Conservation (phyloP, 2,888 invertebrate genomes). For the Napeogenes inachia region DNA sequence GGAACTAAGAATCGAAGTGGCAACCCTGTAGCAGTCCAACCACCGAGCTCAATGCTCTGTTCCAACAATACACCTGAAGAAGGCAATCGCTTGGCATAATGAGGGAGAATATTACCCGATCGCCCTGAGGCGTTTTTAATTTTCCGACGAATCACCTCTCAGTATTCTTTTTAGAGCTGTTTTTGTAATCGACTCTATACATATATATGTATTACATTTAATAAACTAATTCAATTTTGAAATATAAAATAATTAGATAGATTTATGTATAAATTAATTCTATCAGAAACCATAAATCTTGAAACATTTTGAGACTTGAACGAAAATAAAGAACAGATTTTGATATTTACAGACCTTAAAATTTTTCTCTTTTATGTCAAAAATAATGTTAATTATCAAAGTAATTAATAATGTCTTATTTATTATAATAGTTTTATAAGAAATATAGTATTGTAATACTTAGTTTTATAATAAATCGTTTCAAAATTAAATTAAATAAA, state of each 20-base stretch:
- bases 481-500: too few relatives aligned
- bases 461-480: too few relatives aligned
- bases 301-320: too few relatives aligned
- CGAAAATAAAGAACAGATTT: too few relatives aligned
- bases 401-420: too few relatives aligned
- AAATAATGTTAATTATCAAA: too few relatives aligned
- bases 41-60: conserved; percentile 11
- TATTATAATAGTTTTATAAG: too few relatives aligned
- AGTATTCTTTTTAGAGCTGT: conserved; percentile 42
- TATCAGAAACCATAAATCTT: too few relatives aligned
- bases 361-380: too few relatives aligned
- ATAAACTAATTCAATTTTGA: neutral
- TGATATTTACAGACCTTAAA: too few relatives aligned
- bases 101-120: conserved; percentile 68
- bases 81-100: conserved; percentile 60
- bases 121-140: conserved; percentile 74
- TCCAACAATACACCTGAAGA: conserved; percentile 55
- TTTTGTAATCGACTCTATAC: conserved; percentile 33
- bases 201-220: neutral
- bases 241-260: neutral
- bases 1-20: conserved; percentile 1
- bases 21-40: neutral
- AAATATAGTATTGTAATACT: too few relatives aligned
- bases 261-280: too few relatives aligned
- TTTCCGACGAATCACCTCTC: conserved; percentile 69